These are phyloP conservation scores for Poecilia picta DNA, from an alignment of 2,797 vertebrate genomes.

Conservation along the genomic window DNA sequence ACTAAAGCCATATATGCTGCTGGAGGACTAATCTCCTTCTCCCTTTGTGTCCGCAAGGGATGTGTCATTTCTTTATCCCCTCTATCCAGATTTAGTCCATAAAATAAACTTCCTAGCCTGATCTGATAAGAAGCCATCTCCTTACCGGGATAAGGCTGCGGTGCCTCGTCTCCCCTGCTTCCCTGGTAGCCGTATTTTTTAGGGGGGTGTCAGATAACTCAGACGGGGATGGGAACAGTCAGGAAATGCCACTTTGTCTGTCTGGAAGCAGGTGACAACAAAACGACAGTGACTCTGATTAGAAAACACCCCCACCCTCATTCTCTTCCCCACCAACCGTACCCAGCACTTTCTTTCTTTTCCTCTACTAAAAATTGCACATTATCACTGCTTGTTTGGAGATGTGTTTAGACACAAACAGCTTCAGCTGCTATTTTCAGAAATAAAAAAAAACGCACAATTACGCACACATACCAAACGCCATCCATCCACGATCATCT, in stretches of 20 bases:
- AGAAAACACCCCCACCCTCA: conserved; percentile 63
- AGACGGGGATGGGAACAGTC: conserved; percentile 75
- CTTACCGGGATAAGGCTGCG: conserved; percentile 76
- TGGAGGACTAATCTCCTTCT: conserved; percentile 82
- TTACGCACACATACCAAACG: conserved; percentile 9
- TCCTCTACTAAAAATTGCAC: conserved; percentile 46
- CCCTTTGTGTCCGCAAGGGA: conserved; percentile 81
- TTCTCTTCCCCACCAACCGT: conserved; percentile 4
- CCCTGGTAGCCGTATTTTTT: conserved; percentile 67
- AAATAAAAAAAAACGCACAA: not conserved
- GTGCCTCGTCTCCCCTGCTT: conserved; percentile 66
- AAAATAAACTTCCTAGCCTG: conserved; percentile 82
- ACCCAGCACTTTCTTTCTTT: conserved; percentile 38
- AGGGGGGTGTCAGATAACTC: conserved; percentile 77
- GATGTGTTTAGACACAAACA: conserved; percentile 44
- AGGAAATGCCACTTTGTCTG: conserved; percentile 81
- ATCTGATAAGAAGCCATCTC: conserved; percentile 82
- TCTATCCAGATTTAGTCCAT: conserved; percentile 82
- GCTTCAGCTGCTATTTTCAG: conserved; percentile 51
- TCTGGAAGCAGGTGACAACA: conserved; percentile 77
- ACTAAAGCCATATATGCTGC: conserved; percentile 83
- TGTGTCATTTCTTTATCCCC: conserved; percentile 83
- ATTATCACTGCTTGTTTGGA: conserved; percentile 59
- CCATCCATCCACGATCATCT: conserved; percentile 20
- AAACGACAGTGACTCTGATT: conserved; percentile 79